Percentiles rank a stretch among this genome's conserved stretches.
phyloP scores from a whole-genome alignment of 92 coral and sea anemone species.

The Desmophyllum pertusum region DNA sequence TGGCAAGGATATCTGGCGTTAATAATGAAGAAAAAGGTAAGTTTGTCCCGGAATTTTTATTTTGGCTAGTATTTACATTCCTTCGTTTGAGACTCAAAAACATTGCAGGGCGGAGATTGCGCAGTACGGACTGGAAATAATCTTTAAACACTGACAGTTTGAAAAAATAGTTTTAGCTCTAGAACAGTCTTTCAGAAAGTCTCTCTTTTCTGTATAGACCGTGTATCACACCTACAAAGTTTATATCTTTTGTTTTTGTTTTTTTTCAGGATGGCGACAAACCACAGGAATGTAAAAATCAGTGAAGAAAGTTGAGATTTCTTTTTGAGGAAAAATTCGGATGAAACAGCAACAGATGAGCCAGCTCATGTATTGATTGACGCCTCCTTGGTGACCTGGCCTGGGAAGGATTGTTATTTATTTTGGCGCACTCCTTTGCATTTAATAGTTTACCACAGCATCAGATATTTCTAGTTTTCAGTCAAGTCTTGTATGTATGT shows the following conservation, averaged over 20 bases:
- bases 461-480: not conserved
- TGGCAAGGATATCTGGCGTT: no score
- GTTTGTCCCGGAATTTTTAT: no score
- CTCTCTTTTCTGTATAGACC: no score
- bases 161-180: no score
- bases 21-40: no score
- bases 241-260: not conserved
- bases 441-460: not conserved
- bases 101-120: no score
- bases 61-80: no score
- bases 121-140: no score
- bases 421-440: conserved; percentile 7
- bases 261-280: conserved; percentile 67
- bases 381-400: not conserved
- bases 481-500: not conserved
- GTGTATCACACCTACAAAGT: not conserved
- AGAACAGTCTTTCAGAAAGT: no score
- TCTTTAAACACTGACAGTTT: no score
- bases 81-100: no score
- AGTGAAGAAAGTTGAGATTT: conserved; percentile 40
- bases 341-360: not conserved
- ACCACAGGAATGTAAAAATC: conserved; percentile 87
- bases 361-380: conserved; percentile 4
- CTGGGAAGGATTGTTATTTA: conserved; percentile 21
- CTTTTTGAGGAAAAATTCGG: not conserved